phyloP scores from a whole-genome alignment of 2,113 vertebrate species.

The Nycticebus coucang region DNA sequence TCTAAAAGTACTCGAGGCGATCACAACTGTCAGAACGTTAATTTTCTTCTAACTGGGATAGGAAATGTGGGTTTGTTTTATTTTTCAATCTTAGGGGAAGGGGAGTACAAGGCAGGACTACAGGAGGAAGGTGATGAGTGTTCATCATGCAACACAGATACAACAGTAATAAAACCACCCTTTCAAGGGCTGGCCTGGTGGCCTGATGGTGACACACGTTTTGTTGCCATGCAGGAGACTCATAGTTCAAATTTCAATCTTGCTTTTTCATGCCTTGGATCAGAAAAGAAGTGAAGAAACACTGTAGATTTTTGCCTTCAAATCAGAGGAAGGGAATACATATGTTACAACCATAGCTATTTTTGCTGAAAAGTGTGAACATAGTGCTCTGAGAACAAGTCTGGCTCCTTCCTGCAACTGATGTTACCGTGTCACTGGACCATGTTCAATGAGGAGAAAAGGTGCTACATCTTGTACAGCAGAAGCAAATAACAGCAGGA shows the following conservation, averaged over 20 bases:
- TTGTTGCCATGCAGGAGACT: slow-evolving; percentile 78
- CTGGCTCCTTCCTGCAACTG: slow-evolving; percentile 71
- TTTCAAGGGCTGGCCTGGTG: slow-evolving; percentile 5
- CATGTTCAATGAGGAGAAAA: slow-evolving; percentile 70
- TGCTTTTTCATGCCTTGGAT: slow-evolving; percentile 77
- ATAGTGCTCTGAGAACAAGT: slow-evolving; percentile 64
- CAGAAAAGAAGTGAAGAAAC: slow-evolving; percentile 78
- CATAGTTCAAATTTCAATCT: slow-evolving; percentile 71
- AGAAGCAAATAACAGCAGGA: slow-evolving; percentile 66
- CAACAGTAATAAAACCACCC: slow-evolving; percentile 62
- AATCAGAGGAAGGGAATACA: slow-evolving; percentile 74
- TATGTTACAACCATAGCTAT: slow-evolving; percentile 73
- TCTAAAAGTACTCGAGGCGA: slow-evolving; percentile 82
- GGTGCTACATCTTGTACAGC: slow-evolving; percentile 56
- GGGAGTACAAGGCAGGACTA: slow-evolving; percentile 66
- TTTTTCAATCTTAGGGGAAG: slow-evolving; percentile 53
- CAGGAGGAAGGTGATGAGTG: slow-evolving; percentile 70
- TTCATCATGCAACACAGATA: slow-evolving; percentile 79
- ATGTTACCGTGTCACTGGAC: slow-evolving; percentile 60
- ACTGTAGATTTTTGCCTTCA: slow-evolving; percentile 70
- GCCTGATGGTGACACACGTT: slow-evolving; percentile 69
- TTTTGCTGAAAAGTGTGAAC: slow-evolving; percentile 71
- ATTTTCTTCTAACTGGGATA: slow-evolving; percentile 72
- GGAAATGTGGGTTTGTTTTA: slow-evolving; percentile 31
- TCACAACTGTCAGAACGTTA: slow-evolving; percentile 73